These are phyloP conservation scores for Caenorhabditis sp. DNA, from an alignment of 2,888 invertebrate genomes.

Conservation along the genomic window DNA sequence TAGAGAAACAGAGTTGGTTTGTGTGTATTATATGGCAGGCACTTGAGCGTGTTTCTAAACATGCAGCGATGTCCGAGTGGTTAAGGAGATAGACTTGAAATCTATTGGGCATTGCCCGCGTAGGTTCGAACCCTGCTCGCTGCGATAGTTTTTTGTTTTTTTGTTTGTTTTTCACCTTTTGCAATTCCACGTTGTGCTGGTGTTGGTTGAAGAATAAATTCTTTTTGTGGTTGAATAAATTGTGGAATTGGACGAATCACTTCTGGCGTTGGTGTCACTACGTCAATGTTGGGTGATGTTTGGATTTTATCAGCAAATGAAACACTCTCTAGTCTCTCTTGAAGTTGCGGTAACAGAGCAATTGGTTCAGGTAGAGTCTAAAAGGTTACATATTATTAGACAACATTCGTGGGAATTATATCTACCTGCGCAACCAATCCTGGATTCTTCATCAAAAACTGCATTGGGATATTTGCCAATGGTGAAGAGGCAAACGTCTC, in stretches of 20 bases:
- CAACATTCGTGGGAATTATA: neutral
- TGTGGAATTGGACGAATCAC: slow-evolving; percentile 19
- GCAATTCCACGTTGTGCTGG: slow-evolving; percentile 85
- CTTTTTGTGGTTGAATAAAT: slow-evolving; percentile 1
- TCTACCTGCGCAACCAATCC: neutral
- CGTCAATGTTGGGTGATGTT: neutral
- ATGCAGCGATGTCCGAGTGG: slow-evolving; percentile 75
- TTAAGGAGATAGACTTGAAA: slow-evolving; percentile 79
- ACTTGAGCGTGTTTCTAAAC: neutral
- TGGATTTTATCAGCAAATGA: slow-evolving; percentile 16
- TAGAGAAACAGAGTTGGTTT: slow-evolving; percentile 1
- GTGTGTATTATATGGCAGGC: neutral
- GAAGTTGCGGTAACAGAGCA: slow-evolving; percentile 24
- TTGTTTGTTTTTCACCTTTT: slow-evolving; percentile 37
- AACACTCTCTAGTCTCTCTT: slow-evolving; percentile 32
- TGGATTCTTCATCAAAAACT: neutral
- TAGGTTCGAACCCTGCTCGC: slow-evolving; percentile 78
- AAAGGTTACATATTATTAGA: neutral
- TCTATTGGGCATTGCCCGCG: slow-evolving; percentile 78
- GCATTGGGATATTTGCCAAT: neutral
- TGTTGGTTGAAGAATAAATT: slow-evolving; percentile 87
- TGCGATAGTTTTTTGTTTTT: slow-evolving; percentile 57
- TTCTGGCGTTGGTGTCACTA: neutral
- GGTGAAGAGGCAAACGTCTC: neutral
- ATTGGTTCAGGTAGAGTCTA: slow-evolving; percentile 2